These are phyloP conservation scores for Conus betulinus DNA, from an alignment of 1,140 invertebrate genomes.

Conservation along the genomic window DNA sequence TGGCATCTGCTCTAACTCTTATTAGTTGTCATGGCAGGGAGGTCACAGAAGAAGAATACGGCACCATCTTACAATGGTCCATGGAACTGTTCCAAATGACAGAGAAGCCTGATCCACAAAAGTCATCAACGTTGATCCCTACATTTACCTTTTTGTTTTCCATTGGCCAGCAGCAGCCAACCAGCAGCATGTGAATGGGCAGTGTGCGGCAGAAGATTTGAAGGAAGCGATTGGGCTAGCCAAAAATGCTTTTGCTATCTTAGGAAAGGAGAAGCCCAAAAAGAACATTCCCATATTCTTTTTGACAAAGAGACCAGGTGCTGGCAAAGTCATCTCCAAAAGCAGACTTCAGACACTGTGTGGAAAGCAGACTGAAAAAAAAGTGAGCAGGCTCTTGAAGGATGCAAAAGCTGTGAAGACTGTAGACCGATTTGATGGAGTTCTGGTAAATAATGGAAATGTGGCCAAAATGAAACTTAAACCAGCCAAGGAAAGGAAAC, in stretches of 20 bases:
- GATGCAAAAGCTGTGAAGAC: slow-evolving; percentile 5
- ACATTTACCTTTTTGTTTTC: slow-evolving; percentile 49
- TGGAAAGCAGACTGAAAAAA: slow-evolving; percentile 2
- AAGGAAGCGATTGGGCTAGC: slow-evolving; percentile 34
- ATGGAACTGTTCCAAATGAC: background rate
- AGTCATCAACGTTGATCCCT: slow-evolving; percentile 49
- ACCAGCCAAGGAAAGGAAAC: slow-evolving; percentile 25
- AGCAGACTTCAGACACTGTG: slow-evolving; percentile 33
- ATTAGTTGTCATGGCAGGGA: slow-evolving; percentile 16
- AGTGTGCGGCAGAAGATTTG: slow-evolving; percentile 16
- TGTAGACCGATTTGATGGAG: slow-evolving; percentile 44
- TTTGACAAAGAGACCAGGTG: slow-evolving; percentile 39
- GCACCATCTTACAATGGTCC: slow-evolving; percentile 12
- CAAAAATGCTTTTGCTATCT: slow-evolving; percentile 37
- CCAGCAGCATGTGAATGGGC: slow-evolving; percentile 6
- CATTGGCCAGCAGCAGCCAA: slow-evolving; percentile 53
- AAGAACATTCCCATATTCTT: slow-evolving; percentile 50
- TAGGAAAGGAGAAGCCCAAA: slow-evolving; percentile 32
- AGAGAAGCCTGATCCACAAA: background rate
- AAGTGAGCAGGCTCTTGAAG: slow-evolving; percentile 41
- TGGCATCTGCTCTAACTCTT: slow-evolving; percentile 33
- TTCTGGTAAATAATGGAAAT: slow-evolving; percentile 44
- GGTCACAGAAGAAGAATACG: background rate
- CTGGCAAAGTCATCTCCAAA: slow-evolving; percentile 39
- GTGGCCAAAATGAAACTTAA: slow-evolving; percentile 32